phyloP scores from a whole-genome alignment of 2,888 invertebrate species.

The Harpalus rubripes region DNA sequence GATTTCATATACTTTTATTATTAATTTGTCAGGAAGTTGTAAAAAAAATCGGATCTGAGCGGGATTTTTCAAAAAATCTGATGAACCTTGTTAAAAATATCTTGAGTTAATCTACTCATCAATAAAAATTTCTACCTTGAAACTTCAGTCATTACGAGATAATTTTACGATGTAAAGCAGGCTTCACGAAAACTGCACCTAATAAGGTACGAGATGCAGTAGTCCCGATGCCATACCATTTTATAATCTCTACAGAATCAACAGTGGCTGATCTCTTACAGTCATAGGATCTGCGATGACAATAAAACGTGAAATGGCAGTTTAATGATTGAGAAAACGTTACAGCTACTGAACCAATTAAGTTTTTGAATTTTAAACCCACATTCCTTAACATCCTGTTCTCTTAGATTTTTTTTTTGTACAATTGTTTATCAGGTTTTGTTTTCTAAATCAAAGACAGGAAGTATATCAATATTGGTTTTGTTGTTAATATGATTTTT shows the following conservation, averaged over 20 bases:
- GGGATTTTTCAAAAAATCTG: too few relatives aligned
- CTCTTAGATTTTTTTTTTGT: conserved; percentile 19
- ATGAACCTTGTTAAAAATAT: conserved; percentile 29
- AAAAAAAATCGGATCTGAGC: too few relatives aligned
- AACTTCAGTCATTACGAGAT: conserved; percentile 54
- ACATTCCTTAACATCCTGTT: conserved; percentile 72
- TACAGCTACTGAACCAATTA: conserved; percentile 73
- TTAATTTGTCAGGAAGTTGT: too few relatives aligned
- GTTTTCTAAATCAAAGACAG: too few relatives aligned
- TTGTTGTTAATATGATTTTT: conserved; percentile 12
- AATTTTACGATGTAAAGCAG: conserved; percentile 58
- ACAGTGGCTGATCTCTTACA: neutral
- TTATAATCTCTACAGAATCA: conserved; percentile 45
- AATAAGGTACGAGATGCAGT: conserved; percentile 59
- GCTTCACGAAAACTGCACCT: conserved; percentile 61
- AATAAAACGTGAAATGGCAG: conserved; percentile 62
- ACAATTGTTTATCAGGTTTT: too few relatives aligned
- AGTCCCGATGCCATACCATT: conserved; percentile 28
- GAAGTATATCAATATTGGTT: neutral
- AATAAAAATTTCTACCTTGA: conserved; percentile 50
- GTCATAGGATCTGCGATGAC: conserved; percentile 41
- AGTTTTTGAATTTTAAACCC: conserved; percentile 72
- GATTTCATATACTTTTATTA: too few relatives aligned
- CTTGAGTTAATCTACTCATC: conserved; percentile 35
- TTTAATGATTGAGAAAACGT: conserved; percentile 70